Evolutionary conservation across 2,113 vertebrate species (phyloP), one percentile per base, ranked within the genome.

Genomic region (Nerophis ophidion): DNA sequence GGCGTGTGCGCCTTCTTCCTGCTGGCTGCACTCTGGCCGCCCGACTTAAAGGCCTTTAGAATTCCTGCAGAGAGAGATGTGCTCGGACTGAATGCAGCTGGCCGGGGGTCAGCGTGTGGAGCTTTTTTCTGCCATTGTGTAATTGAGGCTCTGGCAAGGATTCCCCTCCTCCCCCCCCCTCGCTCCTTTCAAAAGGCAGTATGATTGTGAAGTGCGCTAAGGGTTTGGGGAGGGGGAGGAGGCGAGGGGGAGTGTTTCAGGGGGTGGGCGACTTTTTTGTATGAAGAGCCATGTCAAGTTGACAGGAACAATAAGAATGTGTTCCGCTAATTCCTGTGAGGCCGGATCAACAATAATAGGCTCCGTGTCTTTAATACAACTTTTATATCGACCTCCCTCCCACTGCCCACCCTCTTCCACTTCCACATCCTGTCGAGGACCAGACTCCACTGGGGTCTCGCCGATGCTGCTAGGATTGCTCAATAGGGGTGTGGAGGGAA

Each of bases 1-100:
- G 92, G 92, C 92, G 88, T 91, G 91, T 92, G 91, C 91, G 88
- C 91, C 93, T 93, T 91, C 94, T 94, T 92, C 91, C 92, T 92
- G 91, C 93, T 95, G 93, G 93, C 93, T 93, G 91, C 93, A 92
- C 92, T 93, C 92, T 86, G 83, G 85, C 87, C 81, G 84, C 93
- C 93, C 92, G 94, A 95, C 95, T 96, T 95, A 96, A 98, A 97
- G 93, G 93, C 93, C 95, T 98, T 98, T 96, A 96, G 93, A 95
- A 96, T 97, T 97, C 95, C 95, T 94, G 94, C 90, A 86, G 95
- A 95, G 95, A 96, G 93, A 94, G 94, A 97, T 95, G 93, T 93
- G 94, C 94, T 92, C 88, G 95, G 93, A 93, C 92, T 94, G 94
- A 96, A 94, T 95, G 94, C 93, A 96, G 93, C 94, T 95, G 94